Evolutionary conservation across 2,888 invertebrate species (phyloP), one percentile per base, ranked within the genome.

Genomic region (Pseudococcus viburni): DNA sequence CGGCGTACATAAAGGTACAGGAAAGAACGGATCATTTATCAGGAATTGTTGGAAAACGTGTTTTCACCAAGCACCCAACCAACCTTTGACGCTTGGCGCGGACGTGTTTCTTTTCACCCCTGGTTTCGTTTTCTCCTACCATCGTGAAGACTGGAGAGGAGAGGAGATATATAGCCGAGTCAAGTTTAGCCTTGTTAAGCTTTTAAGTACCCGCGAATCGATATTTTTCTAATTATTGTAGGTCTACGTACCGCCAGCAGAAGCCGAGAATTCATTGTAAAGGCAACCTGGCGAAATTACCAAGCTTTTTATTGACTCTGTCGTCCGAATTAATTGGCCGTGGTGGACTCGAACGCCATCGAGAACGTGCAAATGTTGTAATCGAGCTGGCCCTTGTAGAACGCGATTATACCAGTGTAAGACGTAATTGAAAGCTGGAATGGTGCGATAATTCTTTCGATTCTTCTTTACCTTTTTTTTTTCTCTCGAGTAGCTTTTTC

Each of bases 1-100:
- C 17, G 64, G 77, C 15, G 12, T 12, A 73, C 26, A 22, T 64
- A 64, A 42, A 42, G 64, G 73, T 42, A 19, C 80, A 46, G 46
- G 80, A 83, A 46, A 46, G 80, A 83, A 83, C 80, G 80, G 80
- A 83, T 83, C 80, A 83, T 83, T 83, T 83, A 83, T 83, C 80
- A 83, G 80, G 46, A 42, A 80, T 39, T 46, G 42, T 83, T 46
- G 15, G 80, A 46, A 73, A 80, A 83, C 46, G 80, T 33, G 80
- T 42, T 83, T 83, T 7, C 80, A 22, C 64, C 59, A 59, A 59
- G n/a, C 59, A 59, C n/a, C 59, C n/a, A 64, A 7, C 64, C 22
- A 12, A 77, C 77, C 77, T 77, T 77, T 77, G 77, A 42, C 77
- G 77, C 77, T 77, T 33, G 48, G 48, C 48, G n/a, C 59, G 17